Evolutionary conservation across 1,140 invertebrate genomes (phyloP), one percentile per base, ranked within the genome.

Genomic region (Euschistus heros): DNA sequence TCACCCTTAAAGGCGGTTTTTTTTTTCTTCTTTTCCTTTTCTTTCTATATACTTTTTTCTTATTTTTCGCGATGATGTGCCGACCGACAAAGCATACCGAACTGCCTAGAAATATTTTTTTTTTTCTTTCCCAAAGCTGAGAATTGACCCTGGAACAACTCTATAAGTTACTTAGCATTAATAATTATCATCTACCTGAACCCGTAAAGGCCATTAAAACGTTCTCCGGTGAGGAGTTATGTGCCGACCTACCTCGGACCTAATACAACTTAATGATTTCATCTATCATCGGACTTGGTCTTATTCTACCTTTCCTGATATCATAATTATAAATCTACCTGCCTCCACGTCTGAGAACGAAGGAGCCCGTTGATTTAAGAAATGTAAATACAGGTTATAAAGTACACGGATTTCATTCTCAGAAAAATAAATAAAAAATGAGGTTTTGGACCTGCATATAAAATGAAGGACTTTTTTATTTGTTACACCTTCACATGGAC

Each of bases 261-360:
- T 57, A 22, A 57, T 57, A 57, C 54, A 57, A 57, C 20, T 57
- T 57, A 57, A 57, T 57, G 54, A 24, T 57, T 57, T 57, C 54
- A 57, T 57, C 24, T 57, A 57, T 57, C 54, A 57, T 57, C 24
- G 18, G 15, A 22, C 54, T 57, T 57, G 22, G n/a, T 50, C n/a
- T 50, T 50, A 50, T 50, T 50, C 47, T 50, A 20, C 47, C 20
- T 50, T 18, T n/a, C n/a, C 20, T 50, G 33, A 37, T 37, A 37
- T 37, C 33, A 37, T 37, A 37, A 37, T 37, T 37, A 37, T 37
- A 37, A 37, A 37, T 37, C 33, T 37, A 37, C 33, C 33, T 37
- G 33, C 33, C 33, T 37, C 33, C 33, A 37, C 6, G 33, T 37
- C 33, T 37, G 33, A 37, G 33, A 37, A 10, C 33, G 8, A 37